These are phyloP conservation scores for Labrus mixtus DNA, from an alignment of 2,113 vertebrate species.

Conservation along the genomic window DNA sequence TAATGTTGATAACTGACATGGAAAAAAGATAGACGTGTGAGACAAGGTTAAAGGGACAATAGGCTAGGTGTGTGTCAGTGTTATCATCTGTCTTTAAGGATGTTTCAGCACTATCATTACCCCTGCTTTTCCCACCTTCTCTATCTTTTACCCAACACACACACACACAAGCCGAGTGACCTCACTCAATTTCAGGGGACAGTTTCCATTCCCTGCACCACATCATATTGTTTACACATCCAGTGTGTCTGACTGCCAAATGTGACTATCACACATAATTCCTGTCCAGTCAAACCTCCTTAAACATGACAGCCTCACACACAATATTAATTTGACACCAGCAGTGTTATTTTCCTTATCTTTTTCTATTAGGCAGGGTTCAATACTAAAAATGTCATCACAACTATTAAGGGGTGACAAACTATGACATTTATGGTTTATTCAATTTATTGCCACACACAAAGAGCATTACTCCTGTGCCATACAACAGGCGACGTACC, in stretches of 20 bases:
- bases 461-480: slow-evolving; percentile 57
- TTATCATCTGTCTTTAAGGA: slow-evolving; percentile 24
- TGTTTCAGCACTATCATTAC: slow-evolving; percentile 9
- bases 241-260: slow-evolving; percentile 29
- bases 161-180: slow-evolving; percentile 13
- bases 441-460: slow-evolving; percentile 63
- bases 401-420: slow-evolving; percentile 67
- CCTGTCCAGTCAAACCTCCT: slow-evolving; percentile 21
- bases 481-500: slow-evolving; percentile 18
- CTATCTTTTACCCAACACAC: slow-evolving; percentile 35
- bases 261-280: slow-evolving; percentile 18
- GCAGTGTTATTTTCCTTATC: slow-evolving; percentile 72
- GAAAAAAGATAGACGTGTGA: slow-evolving; percentile 15
- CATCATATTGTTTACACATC: slow-evolving; percentile 63
- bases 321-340: slow-evolving; percentile 62
- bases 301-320: slow-evolving; percentile 19
- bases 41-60: slow-evolving; percentile 50
- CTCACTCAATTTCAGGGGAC: slow-evolving; percentile 74
- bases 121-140: neutral
- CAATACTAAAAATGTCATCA: slow-evolving; percentile 76
- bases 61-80: slow-evolving; percentile 18
- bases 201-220: slow-evolving; percentile 52
- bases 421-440: slow-evolving; percentile 71
- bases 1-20: slow-evolving; percentile 21
- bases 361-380: slow-evolving; percentile 70